Evolutionary conservation across 2,888 invertebrate species (phyloP).

Genomic region (Dusona sp.): DNA sequence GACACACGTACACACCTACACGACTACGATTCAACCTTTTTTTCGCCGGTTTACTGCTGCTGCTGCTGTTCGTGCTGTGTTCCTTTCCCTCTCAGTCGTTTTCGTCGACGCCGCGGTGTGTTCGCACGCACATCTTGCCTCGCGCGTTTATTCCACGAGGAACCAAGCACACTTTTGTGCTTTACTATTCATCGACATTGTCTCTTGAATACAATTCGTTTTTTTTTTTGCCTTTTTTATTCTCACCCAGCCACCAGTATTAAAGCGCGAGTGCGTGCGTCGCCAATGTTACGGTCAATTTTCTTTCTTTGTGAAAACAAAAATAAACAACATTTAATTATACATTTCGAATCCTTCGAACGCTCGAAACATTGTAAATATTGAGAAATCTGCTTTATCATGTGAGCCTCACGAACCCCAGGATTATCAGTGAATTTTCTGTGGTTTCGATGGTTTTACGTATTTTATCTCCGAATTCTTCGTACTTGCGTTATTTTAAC

Average conservation of each 20-base stretch:
- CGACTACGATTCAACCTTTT: slow-evolving; percentile 51
- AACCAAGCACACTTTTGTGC: slow-evolving; percentile 27
- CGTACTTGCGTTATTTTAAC: background rate
- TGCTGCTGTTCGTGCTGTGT: slow-evolving; percentile 28
- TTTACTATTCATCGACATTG: slow-evolving; percentile 27
- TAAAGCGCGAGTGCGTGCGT: background rate
- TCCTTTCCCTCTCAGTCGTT: slow-evolving; percentile 62
- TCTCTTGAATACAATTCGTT: background rate
- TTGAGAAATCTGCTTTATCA: slow-evolving; percentile 45
- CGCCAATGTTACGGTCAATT: background rate
- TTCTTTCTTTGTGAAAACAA: background rate
- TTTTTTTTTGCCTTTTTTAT: background rate
- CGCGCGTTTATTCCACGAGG: slow-evolving; percentile 15
- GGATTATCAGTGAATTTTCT: background rate
- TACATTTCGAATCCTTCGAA: background rate
- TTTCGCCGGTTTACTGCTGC: slow-evolving; percentile 71
- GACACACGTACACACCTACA: slow-evolving; percentile 45
- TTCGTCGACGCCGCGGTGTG: slow-evolving; percentile 38
- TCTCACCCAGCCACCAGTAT: background rate
- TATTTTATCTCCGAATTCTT: background rate
- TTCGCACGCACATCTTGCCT: slow-evolving; percentile 39
- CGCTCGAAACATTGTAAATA: background rate
- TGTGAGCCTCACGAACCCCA: slow-evolving; percentile 19
- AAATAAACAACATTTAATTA: background rate
- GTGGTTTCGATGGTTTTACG: background rate